Base-by-base conservation (phyloP, 2,888 invertebrate species). In the Hyppa rectilinea region DNA sequence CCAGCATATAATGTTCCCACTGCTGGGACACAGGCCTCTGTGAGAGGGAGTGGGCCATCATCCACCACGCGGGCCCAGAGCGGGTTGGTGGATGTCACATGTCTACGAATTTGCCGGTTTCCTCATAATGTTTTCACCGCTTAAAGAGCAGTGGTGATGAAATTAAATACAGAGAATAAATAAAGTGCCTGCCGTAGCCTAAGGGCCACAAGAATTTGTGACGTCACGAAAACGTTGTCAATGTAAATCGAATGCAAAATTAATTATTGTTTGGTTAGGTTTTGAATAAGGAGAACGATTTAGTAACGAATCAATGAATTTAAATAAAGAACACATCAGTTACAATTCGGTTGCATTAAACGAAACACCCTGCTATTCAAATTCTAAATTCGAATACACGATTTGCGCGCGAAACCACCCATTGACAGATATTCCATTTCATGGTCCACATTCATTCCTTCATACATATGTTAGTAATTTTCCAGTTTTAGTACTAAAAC, bases 311-410 rank as follows among this genome's bases (percentile, higher is more conserved):
- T 75, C 65, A 36, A 45, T 10, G 17, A 38, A 77, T 60, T 47
- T 61, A 40, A 78, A 43, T 71, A 71, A 50, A 50, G 38, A 52
- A 71, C 31, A 55, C 53, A 77, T 55, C 49, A 56, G 0, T 50
- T 43, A 45, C 26, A 45, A 50, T 43, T n/a, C 4, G 53, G 63
- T 72, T 75, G 63, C 53, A 9, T n/a, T 49, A 55, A 71, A 75
- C 17, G 43, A 45, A 47, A 80, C 74, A 58, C 49, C 50, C 52
- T 6, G 52, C 62, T 63, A 78, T 67, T 71, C 53, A 64, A 81
- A 80, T 81, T 82, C 60, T 45, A 76, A 73, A 77, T 69, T 69
- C 56, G 55, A 73, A 83, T 62, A 62, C 69, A 74, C 61, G 64
- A 62, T 70, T 68, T 53, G 47, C 60, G 65, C 67, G 78, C 62